phyloP scores from a whole-genome alignment of 2,113 vertebrate genomes.

The Typhlomys cinereus region DNA sequence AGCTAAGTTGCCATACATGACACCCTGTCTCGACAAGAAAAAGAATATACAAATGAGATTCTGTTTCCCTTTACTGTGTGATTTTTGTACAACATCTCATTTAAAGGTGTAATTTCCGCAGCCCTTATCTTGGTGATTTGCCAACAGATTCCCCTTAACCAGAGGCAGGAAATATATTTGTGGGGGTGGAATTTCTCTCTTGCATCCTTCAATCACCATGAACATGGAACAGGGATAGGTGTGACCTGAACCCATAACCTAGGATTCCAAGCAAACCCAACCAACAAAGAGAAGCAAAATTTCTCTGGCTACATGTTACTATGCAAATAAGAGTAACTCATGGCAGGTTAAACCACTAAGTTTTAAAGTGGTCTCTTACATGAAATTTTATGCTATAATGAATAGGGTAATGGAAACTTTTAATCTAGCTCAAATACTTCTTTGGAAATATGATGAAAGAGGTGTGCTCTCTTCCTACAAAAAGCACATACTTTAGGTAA shows the following conservation, averaged over 20 bases:
- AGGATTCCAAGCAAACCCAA: neutral
- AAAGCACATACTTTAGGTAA: neutral
- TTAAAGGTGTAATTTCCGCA: neutral
- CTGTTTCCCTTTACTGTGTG: neutral
- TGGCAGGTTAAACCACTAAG: neutral
- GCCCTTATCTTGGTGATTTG: neutral
- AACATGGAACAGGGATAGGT: neutral
- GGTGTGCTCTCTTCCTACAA: neutral
- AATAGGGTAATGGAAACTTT: neutral
- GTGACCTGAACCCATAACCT: neutral
- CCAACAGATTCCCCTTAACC: neutral
- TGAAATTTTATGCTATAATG: neutral
- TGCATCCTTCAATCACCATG: neutral
- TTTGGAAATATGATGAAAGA: neutral
- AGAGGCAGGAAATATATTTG: neutral
- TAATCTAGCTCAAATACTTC: neutral
- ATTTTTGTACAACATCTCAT: neutral
- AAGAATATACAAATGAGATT: neutral
- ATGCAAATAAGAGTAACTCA: neutral
- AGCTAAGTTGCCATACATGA: neutral
- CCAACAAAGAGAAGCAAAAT: neutral
- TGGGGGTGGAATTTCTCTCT: neutral
- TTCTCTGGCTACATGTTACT: neutral
- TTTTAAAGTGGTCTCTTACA: neutral
- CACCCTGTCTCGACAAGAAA: neutral